Conservation (phyloP, 2,888 invertebrate species). For the Physocephala rufipes region DNA sequence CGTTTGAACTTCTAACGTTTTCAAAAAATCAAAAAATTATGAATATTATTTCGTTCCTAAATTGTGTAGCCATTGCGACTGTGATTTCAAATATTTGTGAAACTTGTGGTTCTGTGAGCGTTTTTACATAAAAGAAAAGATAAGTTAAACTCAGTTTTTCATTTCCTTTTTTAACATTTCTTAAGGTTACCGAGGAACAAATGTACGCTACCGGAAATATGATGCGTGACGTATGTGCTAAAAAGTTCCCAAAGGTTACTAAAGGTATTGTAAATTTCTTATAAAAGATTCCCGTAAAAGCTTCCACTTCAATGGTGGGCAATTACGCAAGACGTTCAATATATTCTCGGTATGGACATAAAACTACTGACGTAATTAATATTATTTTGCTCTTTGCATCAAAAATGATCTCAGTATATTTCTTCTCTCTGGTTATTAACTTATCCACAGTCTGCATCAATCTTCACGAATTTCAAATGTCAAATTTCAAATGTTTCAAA, state of each 20-base stretch:
- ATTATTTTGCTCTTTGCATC: too few species aligned
- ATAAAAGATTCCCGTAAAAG: neutral
- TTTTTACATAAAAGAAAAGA: neutral
- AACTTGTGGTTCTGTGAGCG: neutral
- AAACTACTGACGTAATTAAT: too few species aligned
- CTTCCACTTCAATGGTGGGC: neutral
- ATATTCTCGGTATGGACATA: too few species aligned
- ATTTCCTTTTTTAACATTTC: conserved; percentile 14
- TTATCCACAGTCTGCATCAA: too few species aligned
- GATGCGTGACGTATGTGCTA: conserved; percentile 73
- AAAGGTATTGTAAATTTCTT: conserved; percentile 32
- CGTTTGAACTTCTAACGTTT: too few species aligned
- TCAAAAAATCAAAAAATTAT: too few species aligned
- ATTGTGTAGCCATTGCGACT: too few species aligned
- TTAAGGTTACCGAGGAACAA: conserved; percentile 69
- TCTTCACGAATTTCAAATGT: too few species aligned
- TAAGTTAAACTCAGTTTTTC: neutral
- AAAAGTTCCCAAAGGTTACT: conserved; percentile 68
- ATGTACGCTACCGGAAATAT: conserved; percentile 71
- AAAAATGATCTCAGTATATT: too few species aligned
- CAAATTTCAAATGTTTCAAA: neutral
- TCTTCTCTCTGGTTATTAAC: too few species aligned
- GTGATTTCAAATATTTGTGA: neutral
- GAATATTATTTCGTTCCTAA: too few species aligned
- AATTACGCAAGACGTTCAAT: too few species aligned